Base-by-base conservation (phyloP, 2,888 invertebrate species). In the Aphodius granarius region DNA sequence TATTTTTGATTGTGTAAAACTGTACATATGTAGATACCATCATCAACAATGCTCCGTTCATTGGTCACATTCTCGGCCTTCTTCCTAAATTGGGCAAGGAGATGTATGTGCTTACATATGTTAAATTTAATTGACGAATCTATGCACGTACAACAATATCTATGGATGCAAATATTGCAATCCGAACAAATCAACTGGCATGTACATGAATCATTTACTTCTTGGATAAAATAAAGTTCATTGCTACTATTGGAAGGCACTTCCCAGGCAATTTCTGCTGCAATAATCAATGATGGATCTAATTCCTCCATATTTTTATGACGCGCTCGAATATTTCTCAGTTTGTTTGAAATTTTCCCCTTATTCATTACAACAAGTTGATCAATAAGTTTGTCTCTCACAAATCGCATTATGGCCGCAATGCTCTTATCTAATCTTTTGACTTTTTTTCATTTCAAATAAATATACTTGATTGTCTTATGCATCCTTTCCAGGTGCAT, bases 301-400 rank as follows among this genome's bases (percentile, higher is more conserved):
- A 74, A n/a, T 18, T 62, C 17, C 63, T 62, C 66, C 62, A 73
- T 72, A 15, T 13, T 22, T 66, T 78, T 78, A 65, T 78, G 76
- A 20, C 71, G 9, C 13, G 5, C 4, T 43, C 43, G 4, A 43
- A 43, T 43, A 3, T 3, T 43, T 63, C 77, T 9, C 3, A 77
- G 20, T 13, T 71, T 72, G 9, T 66, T 21, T 6, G 43, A 43
- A 78, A 15, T 68, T 68, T 78, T 78, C 0, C 76, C 75, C 43
- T 78, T 77, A 63, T 74, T 72, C 5, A 74, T 17, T 13, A 73
- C 63, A 20, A 81, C 79, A 18, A 81, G 64, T 63, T 78, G 66
- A 43, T 81, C 79, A 75, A 81, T 80, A 3, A 81, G 23, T 73
- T 79, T 80, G 21, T 82, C 80, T 73, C 78, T 77, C 1, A 78